A percentile compares a stretch with the other conserved stretches of the same genome.
Evolutionary conservation across 2,888 invertebrate genomes (phyloP).

Genomic region (Lobophora halterata): DNA sequence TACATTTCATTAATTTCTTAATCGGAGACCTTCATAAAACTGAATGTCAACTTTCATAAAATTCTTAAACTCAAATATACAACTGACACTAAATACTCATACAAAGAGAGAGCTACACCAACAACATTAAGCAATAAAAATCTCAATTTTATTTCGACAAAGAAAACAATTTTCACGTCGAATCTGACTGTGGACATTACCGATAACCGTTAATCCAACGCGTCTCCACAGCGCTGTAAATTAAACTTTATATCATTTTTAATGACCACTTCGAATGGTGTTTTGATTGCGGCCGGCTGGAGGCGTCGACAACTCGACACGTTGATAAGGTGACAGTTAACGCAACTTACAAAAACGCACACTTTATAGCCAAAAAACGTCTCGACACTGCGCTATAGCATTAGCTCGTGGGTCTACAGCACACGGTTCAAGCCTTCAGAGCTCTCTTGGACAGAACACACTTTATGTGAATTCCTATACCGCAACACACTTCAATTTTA

Average conservation of each 20-base stretch:
- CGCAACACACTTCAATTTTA: conserved; percentile 69
- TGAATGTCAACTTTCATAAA: conserved; percentile 29
- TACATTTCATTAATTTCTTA: conserved; percentile 33
- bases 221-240: conserved; percentile 63
- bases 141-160: conserved; percentile 57
- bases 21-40: conserved; percentile 29
- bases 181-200: conserved; percentile 61
- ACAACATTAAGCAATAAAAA: conserved; percentile 50
- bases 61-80: conserved; percentile 27
- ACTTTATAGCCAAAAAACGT: conserved; percentile 70
- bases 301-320: conserved; percentile 81
- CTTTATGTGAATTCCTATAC: conserved; percentile 71
- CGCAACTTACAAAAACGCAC: conserved; percentile 68
- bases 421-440: conserved; percentile 22
- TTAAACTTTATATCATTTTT: conserved; percentile 80
- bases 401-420: conserved; percentile 26
- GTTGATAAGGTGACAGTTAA: conserved; percentile 76
- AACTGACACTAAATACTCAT: conserved; percentile 31
- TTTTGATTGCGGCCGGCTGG: conserved; percentile 78
- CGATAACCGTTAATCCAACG: conserved; percentile 73
- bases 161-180: conserved; percentile 64
- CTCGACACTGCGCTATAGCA: conserved; percentile 45
- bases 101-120: conserved; percentile 33
- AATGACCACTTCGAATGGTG: conserved; percentile 75
- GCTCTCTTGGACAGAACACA: conserved; percentile 43